phyloP scores from a whole-genome alignment of 2,797 vertebrate genomes.

The Alauda arvensis region DNA sequence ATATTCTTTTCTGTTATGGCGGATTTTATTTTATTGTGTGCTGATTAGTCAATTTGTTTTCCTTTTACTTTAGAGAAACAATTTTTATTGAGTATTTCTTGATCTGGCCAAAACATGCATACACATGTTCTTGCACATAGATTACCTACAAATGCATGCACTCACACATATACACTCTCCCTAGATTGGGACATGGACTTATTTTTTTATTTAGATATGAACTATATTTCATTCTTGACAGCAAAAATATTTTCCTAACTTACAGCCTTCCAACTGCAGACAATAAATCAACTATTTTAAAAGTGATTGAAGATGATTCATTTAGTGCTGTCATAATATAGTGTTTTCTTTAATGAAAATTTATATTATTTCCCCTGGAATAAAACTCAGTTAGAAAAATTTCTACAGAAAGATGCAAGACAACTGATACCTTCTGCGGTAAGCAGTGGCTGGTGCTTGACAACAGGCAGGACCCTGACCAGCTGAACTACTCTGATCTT shows the following conservation, averaged over 20 bases:
- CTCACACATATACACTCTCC: neutral
- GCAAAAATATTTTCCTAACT: constrained; percentile 66
- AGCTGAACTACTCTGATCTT: neutral
- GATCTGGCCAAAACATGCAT: neutral
- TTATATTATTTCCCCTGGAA: constrained; percentile 40
- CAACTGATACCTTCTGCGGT: neutral
- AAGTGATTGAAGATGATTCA: constrained; percentile 61
- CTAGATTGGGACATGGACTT: neutral
- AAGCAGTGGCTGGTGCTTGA: neutral
- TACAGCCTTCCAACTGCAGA: constrained; percentile 34
- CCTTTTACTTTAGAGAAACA: neutral
- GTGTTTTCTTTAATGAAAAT: constrained; percentile 67
- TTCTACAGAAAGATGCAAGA: constrained; percentile 8
- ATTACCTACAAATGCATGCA: neutral
- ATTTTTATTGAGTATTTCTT: constrained; percentile 20
- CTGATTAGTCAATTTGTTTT: constrained; percentile 38
- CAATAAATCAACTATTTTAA: constrained; percentile 65
- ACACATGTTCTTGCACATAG: neutral
- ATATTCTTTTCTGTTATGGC: constrained; percentile 23
- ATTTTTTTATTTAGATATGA: neutral
- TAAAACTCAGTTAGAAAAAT: constrained; percentile 39
- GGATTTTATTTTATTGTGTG: constrained; percentile 29
- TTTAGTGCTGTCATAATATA: constrained; percentile 56
- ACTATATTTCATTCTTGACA: constrained; percentile 61
- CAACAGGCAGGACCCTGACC: neutral